A percentile compares a stretch with the other conserved stretches of the same genome.
phyloP scores from a whole-genome alignment of 2,113 vertebrate genomes.

The Xiphorhynchus elegans region DNA sequence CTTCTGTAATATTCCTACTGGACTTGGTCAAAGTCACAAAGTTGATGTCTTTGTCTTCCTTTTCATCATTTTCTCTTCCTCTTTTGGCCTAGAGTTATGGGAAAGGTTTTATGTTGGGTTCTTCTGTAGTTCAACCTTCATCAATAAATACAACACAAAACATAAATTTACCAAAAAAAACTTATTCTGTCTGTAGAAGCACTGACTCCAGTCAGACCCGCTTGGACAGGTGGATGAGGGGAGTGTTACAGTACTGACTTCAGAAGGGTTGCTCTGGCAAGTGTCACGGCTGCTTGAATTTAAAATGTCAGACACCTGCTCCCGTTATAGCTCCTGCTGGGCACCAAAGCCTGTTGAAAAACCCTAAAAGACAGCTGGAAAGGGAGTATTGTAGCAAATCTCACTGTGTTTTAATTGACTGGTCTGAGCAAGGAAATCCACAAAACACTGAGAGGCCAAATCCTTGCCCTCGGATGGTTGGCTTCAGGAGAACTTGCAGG shows the following conservation, averaged over 20 bases:
- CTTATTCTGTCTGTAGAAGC: background rate
- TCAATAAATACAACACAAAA: background rate
- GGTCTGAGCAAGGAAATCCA: slow-evolving; percentile 23
- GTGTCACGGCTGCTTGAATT: slow-evolving; percentile 25
- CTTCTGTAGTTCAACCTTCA: background rate
- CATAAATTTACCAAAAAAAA: background rate
- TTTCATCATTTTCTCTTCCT: background rate
- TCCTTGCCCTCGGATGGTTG: slow-evolving; percentile 32
- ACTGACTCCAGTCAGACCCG: background rate
- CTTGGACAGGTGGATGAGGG: background rate
- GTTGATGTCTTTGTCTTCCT: background rate
- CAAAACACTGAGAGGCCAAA: slow-evolving; percentile 49
- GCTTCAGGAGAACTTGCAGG: slow-evolving; percentile 43
- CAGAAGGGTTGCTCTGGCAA: background rate
- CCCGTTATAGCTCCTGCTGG: slow-evolving; percentile 45
- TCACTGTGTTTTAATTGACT: slow-evolving; percentile 55
- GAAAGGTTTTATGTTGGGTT: background rate
- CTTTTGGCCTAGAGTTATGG: background rate
- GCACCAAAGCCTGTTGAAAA: slow-evolving; percentile 60
- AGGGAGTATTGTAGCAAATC: background rate
- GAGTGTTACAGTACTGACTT: background rate
- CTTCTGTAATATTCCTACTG: background rate
- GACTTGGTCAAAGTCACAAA: background rate
- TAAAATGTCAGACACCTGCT: slow-evolving; percentile 46
- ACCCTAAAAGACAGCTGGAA: slow-evolving; percentile 52